Conservation (phyloP, 2,888 invertebrate species). For the Corbicula japonica region DNA sequence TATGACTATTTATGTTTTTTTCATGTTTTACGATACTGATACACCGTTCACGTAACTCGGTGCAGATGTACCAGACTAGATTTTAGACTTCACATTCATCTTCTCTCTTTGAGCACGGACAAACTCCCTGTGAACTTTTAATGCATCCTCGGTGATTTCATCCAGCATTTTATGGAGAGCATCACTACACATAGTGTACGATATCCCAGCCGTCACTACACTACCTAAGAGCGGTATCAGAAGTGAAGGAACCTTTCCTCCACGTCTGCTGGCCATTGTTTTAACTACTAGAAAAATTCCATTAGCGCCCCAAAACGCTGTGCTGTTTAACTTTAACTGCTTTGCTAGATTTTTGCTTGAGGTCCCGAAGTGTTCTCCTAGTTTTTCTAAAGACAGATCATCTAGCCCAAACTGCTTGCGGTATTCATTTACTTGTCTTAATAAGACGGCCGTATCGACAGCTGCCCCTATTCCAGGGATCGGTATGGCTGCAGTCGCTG, state of each 20-base stretch:
- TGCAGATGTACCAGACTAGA: too few relatives aligned
- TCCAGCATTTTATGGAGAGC: background rate
- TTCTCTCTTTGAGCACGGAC: too few relatives aligned
- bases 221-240: background rate
- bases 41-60: too few relatives aligned
- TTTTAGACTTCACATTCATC: too few relatives aligned
- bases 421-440: conserved; percentile 20
- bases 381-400: conserved; percentile 10
- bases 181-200: background rate
- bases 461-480: conserved; percentile 28
- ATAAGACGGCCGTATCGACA: conserved; percentile 19
- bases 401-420: conserved; percentile 37
- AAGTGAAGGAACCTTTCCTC: too few relatives aligned
- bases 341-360: background rate
- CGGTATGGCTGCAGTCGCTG: conserved; percentile 26
- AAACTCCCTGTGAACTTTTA: too few relatives aligned
- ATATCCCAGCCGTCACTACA: background rate
- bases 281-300: background rate
- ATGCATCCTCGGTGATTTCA: background rate
- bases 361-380: background rate
- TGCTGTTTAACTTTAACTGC: background rate
- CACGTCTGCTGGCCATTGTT: background rate
- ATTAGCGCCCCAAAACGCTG: background rate
- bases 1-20: too few relatives aligned
- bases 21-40: too few relatives aligned